Evolutionary conservation across 2,797 vertebrate genomes (phyloP), one percentile per base, ranked within the genome.

Genomic region (Melanotaenia parkinsoni): DNA sequence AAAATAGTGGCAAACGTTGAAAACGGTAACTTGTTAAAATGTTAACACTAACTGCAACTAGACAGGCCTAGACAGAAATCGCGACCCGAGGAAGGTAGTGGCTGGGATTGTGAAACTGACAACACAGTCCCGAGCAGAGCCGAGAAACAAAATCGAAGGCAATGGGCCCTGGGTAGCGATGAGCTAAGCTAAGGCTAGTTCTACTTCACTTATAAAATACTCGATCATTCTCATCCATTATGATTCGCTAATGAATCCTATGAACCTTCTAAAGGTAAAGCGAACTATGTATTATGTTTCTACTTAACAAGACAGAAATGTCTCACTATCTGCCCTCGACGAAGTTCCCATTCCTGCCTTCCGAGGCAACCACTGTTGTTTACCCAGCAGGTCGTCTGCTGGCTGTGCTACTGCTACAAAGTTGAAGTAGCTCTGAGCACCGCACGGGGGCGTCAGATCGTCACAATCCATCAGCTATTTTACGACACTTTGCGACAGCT

Each of bases 341-440:
- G 89, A 93, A 94, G 91, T 93, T 90, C 88, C 93, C 95, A 95
- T 95, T 93, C 90, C 94, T 93, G 93, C 91, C 87, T 86, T 83
- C 64, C 87, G 91, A 91, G 89, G 89, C 72, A 91, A 91, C 88
- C 86, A 90, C 92, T 92, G 91, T 93, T 92, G 92, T 93, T 93
- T 94, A 93, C 90, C 86, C 89, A 89, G 93, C 88, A 83, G 89
- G 78, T 92, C 89, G 87, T 83, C 88, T 85, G 65, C 69, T 77
- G 80, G 72, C 79, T 88, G 86, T 18, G 87, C 81, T 87, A 56
- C 72, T 58, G 77, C 70, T 76, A 76, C 79, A 76, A 79, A 60
- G 58, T 51, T 1, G 66, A 2, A 33, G 30, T 63, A 67, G 1
- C 35, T 4, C 13, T 35, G 4, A 4, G 3, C 5, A 43, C 82